Evolutionary conservation across 2,113 vertebrate species (phyloP).

Genomic region (Hippocampus comes): DNA sequence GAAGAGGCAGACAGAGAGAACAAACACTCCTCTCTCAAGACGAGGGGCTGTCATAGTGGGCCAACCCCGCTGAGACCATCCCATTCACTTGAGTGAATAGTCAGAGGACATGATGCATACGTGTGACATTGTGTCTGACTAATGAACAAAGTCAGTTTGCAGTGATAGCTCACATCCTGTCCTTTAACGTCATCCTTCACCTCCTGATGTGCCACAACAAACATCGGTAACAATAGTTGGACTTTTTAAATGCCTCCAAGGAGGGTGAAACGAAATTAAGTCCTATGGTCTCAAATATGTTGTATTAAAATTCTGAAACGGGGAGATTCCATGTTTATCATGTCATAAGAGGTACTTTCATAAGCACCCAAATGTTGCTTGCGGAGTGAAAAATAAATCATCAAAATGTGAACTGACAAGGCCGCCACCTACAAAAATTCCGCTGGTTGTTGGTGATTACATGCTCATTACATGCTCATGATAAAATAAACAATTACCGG

Average conservation of each 20-base stretch:
- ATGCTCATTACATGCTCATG: no score
- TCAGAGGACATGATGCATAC: constrained; percentile 49
- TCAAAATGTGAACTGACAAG: no score
- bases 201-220: background rate
- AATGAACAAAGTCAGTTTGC: constrained; percentile 16
- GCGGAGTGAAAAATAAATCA: no score
- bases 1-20: constrained; percentile 42
- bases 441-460: no score
- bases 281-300: no score
- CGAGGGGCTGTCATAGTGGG: constrained; percentile 19
- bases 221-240: background rate
- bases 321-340: no score
- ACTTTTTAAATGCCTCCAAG: background rate
- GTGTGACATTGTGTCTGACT: constrained; percentile 13
- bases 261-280: no score
- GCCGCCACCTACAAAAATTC: no score
- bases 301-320: no score
- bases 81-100: constrained; percentile 19
- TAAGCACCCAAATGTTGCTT: no score
- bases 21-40: constrained; percentile 34
- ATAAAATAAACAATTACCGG: no score
- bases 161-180: constrained; percentile 23
- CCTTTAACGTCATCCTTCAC: constrained; percentile 6
- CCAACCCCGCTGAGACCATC: constrained; percentile 24
- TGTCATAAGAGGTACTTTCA: no score